Base-by-base conservation (phyloP, 2,113 vertebrate species). In the Gallinago jamesoni region DNA sequence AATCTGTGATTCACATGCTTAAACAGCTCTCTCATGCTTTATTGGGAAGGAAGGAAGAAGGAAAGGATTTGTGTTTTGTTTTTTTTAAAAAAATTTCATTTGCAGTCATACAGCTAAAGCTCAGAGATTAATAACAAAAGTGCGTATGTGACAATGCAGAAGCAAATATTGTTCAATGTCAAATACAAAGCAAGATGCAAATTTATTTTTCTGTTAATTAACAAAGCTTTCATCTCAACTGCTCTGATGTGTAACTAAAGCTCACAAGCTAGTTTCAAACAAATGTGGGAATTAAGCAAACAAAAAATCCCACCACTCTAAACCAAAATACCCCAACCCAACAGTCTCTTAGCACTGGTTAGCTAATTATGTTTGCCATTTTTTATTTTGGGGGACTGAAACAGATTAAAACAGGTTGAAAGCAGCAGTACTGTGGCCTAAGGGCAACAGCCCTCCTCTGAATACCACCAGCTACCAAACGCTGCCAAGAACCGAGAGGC, bases 391-490 rank as follows among this genome's bases (percentile, higher is more conserved):
- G 96, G 97, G 27, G 70, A 69, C 47, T 27, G n/a, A 12, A 97
- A 97, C 93, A 97, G 93, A 98, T 98, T 97, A 89, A 97, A 99
- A 97, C 97, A 98, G 98, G 98, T 98, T 98, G 98, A 98, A 98
- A 98, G 92, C 93, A 98, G 95, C 83, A 93, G 96, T 93, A 96
- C 95, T 96, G 94, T 97, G 22, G 35, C 64, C 68, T 89, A 96
- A 93, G 92, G 93, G 87, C 37, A 57, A 94, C 87, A 96, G 96
- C 91, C 60, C 85, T 93, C 89, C 86, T 96, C 96, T 97, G 98
- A 98, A 98, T 86, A 97, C 89, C 84, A 72, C 84, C 87, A 96
- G 96, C 96, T 94, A 96, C 75, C 66, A 68, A 76, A 95, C 62
- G 90, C 66, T 93, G 88, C 93, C 87, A 94, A 97, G 97, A 97